Evolutionary conservation across 2,797 vertebrate genomes (phyloP).

Genomic region (Atherinosoma microstoma): DNA sequence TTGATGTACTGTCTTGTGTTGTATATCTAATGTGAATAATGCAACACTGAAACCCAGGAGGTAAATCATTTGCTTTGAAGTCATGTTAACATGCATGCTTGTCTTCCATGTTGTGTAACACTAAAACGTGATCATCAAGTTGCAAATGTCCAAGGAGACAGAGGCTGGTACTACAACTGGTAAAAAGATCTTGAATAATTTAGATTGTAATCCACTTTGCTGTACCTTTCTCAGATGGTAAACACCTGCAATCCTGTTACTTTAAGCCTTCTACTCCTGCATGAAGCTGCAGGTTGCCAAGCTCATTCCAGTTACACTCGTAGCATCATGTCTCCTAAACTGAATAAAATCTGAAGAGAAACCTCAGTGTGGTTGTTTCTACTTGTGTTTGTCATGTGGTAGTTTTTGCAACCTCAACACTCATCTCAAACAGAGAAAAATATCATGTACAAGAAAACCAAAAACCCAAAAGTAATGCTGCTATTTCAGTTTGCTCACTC

Average conservation of each 20-base stretch:
- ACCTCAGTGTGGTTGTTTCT: conserved; percentile 2
- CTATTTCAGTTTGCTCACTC: background rate
- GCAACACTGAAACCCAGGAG: conserved; percentile 15
- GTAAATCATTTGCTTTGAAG: conserved; percentile 17
- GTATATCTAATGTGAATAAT: conserved; percentile 42
- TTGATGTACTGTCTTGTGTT: conserved; percentile 35
- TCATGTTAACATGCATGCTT: conserved; percentile 13
- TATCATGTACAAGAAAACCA: background rate
- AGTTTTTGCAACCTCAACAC: background rate
- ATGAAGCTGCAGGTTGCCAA: conserved; percentile 52
- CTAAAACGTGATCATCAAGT: conserved; percentile 29
- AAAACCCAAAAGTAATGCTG: conserved; percentile 22
- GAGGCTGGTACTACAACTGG: conserved; percentile 22
- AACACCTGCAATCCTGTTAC: conserved; percentile 73
- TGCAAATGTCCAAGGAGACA: conserved; percentile 45
- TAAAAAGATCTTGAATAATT: conserved; percentile 62
- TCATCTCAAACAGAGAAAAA: conserved; percentile 1
- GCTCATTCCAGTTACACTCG: conserved; percentile 22
- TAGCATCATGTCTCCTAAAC: conserved; percentile 27
- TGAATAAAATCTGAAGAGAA: background rate
- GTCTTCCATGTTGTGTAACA: conserved; percentile 29
- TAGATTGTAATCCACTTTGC: conserved; percentile 72
- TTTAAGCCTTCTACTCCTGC: conserved; percentile 70
- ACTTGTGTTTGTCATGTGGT: conserved; percentile 14
- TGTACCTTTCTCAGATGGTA: conserved; percentile 63